Conservation (phyloP, 2,797 vertebrate genomes). For the Hypotaenidia philippensis region DNA sequence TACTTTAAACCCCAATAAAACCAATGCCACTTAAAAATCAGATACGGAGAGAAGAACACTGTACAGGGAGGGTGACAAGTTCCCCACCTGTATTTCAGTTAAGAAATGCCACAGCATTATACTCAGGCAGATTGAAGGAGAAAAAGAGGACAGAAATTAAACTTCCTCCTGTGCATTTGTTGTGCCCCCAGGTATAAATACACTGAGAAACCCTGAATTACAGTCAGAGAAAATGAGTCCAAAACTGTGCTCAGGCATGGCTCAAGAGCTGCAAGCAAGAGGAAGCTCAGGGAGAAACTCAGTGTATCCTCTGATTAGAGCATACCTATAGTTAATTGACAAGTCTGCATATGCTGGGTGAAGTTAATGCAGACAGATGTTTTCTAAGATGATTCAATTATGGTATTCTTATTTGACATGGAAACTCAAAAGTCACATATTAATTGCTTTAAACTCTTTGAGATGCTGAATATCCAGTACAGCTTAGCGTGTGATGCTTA, state of each 20-base stretch:
- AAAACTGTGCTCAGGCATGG: accelerated
- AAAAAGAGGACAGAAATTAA: neutral
- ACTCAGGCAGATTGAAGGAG: neutral
- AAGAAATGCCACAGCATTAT: neutral
- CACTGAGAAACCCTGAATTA: neutral
- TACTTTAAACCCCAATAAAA: neutral
- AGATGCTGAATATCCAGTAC: neutral
- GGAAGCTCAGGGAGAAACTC: accelerated
- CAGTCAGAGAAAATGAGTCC: neutral
- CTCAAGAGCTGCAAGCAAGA: neutral
- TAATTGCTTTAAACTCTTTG: neutral
- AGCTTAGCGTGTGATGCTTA: neutral
- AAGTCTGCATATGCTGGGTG: neutral
- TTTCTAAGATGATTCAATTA: neutral
- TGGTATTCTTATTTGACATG: neutral
- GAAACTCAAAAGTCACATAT: neutral
- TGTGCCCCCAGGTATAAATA: neutral
- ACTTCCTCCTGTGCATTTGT: neutral
- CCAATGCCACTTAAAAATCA: neutral
- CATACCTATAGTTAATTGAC: neutral
- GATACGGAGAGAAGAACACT: neutral
- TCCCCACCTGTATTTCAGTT: neutral
- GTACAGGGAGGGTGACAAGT: neutral
- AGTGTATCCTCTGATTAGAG: neutral
- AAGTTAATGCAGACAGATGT: neutral